Evolutionary conservation across 2,797 vertebrate species (phyloP).

Genomic region (Tragopan temminckii): DNA sequence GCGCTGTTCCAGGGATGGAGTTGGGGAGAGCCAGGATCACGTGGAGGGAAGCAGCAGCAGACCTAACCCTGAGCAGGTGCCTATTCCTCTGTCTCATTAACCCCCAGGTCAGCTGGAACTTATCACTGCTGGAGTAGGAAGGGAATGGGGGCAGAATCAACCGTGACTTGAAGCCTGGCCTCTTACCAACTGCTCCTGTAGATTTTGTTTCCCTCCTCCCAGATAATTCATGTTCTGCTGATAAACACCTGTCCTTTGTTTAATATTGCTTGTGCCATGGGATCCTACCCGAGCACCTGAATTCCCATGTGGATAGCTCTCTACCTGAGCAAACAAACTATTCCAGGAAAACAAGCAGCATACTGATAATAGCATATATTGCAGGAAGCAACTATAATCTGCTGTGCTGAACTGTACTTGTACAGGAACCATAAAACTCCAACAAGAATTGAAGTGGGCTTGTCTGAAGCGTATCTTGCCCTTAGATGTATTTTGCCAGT

Average conservation of each 20-base stretch:
- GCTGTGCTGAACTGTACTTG: background rate
- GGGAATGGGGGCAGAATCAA: background rate
- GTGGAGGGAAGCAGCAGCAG: background rate
- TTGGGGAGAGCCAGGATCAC: background rate
- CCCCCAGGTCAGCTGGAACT: background rate
- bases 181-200: background rate
- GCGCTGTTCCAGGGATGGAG: background rate
- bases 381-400: background rate
- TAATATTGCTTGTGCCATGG: background rate
- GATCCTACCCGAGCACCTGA: background rate
- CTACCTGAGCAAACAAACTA: slow-evolving; percentile 34
- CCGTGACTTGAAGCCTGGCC: background rate
- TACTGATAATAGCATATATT: background rate
- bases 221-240: background rate
- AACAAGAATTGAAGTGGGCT: background rate
- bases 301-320: background rate
- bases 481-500: background rate
- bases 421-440: background rate
- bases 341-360: background rate
- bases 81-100: background rate
- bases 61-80: background rate
- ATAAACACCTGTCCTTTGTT: slow-evolving; percentile 49
- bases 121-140: background rate
- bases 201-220: background rate
- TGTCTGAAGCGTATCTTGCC: background rate